These are phyloP conservation scores for Iphiclides podalirius DNA, from an alignment of 2,888 invertebrate species.

Conservation along the genomic window DNA sequence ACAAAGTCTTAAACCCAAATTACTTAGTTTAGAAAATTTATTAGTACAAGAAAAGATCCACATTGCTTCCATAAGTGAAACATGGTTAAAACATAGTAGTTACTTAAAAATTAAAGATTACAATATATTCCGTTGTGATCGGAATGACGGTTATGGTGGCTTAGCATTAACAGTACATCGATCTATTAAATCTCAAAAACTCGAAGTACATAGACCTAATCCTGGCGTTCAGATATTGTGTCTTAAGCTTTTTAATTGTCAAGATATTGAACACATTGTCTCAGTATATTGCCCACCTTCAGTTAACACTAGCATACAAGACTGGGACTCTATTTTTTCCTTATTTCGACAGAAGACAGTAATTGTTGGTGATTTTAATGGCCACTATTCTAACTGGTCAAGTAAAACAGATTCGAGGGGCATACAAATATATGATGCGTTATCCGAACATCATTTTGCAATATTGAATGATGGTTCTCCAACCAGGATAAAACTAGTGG, in stretches of 20 bases:
- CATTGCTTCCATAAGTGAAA: slow-evolving; percentile 23
- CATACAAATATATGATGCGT: too few relatives aligned
- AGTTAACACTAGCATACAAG: neutral
- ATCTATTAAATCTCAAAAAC: neutral
- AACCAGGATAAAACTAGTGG: too few relatives aligned
- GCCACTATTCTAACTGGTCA: too few relatives aligned
- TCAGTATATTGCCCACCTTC: slow-evolving; percentile 21
- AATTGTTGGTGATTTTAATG: too few relatives aligned
- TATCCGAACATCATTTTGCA: too few relatives aligned
- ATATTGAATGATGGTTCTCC: too few relatives aligned
- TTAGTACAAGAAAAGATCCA: slow-evolving; percentile 25
- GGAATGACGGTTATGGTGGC: slow-evolving; percentile 25
- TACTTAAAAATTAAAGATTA: slow-evolving; percentile 10
- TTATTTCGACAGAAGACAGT: too few relatives aligned
- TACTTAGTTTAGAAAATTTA: slow-evolving; percentile 21
- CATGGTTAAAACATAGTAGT: slow-evolving; percentile 21
- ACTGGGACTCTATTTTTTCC: slow-evolving; percentile 8
- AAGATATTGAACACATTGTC: slow-evolving; percentile 14
- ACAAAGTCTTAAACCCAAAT: slow-evolving; percentile 28
- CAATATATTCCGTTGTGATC: slow-evolving; percentile 21
- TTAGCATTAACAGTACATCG: neutral
- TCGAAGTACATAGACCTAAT: slow-evolving; percentile 12
- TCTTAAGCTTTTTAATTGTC: slow-evolving; percentile 22
- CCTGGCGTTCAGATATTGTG: slow-evolving; percentile 25
- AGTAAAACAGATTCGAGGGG: too few relatives aligned